Percentiles rank a stretch among this genome's conserved stretches.
These are phyloP conservation scores for Paratilapia polleni DNA, from an alignment of 2,113 vertebrate genomes.

Conservation along the genomic window DNA sequence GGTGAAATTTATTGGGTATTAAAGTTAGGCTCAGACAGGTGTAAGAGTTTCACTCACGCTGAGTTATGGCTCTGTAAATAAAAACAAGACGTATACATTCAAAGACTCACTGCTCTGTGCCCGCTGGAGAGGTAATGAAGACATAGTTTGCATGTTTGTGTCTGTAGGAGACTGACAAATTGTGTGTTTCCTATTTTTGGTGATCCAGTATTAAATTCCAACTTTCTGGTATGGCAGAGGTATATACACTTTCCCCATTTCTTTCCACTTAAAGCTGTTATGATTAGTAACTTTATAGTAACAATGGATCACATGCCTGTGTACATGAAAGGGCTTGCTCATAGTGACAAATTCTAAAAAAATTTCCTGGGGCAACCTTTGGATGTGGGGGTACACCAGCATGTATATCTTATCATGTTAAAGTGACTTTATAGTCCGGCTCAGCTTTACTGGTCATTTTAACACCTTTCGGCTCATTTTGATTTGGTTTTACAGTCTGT, in stretches of 20 bases:
- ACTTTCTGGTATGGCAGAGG: neutral
- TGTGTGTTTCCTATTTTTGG: neutral
- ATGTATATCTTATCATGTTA: neutral
- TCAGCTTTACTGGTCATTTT: neutral
- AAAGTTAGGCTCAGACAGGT: conserved; percentile 64
- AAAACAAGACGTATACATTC: conserved; percentile 33
- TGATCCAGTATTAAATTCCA: neutral
- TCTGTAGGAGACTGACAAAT: neutral
- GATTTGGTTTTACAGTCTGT: neutral
- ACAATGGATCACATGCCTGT: neutral
- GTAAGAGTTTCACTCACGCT: conserved; percentile 34
- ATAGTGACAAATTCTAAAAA: neutral
- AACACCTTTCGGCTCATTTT: conserved; percentile 6
- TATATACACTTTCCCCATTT: rapidly evolving
- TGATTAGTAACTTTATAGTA: neutral
- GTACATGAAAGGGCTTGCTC: neutral
- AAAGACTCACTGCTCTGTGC: neutral
- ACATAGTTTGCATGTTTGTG: neutral
- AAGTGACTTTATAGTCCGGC: neutral
- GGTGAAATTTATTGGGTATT: conserved; percentile 54
- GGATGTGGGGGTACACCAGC: neutral
- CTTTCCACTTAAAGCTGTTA: neutral
- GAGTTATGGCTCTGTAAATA: conserved; percentile 60
- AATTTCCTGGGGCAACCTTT: rapidly evolving
- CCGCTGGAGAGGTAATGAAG: conserved; percentile 2